Evolutionary conservation across 2,888 invertebrate species (phyloP).

Genomic region (Scotopteryx bipunctaria): DNA sequence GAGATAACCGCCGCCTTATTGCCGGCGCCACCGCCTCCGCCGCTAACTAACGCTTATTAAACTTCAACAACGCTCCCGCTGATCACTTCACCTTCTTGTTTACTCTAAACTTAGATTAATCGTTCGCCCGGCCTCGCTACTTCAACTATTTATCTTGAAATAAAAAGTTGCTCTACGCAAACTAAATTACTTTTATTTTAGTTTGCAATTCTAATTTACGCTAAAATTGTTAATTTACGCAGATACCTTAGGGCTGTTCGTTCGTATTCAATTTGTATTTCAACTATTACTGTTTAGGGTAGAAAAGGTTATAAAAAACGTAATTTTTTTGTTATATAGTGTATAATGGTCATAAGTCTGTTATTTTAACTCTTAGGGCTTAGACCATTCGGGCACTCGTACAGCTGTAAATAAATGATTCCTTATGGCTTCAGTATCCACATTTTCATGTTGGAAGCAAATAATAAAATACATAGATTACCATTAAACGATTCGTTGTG

Average conservation of each 20-base stretch:
- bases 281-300: too few species aligned
- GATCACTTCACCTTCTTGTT: slow-evolving; percentile 82
- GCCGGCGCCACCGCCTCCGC: slow-evolving; percentile 60
- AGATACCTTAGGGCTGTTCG: slow-evolving; percentile 1
- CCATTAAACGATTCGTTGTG: slow-evolving; percentile 46
- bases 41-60: slow-evolving; percentile 82
- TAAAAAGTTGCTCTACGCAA: slow-evolving; percentile 43
- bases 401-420: not conserved
- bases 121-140: slow-evolving; percentile 63
- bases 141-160: slow-evolving; percentile 63
- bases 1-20: slow-evolving; percentile 77
- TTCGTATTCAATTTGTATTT: not conserved
- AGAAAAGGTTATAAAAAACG: too few species aligned
- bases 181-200: slow-evolving; percentile 32
- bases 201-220: slow-evolving; percentile 32
- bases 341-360: too few species aligned
- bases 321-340: too few species aligned
- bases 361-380: too few species aligned
- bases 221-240: slow-evolving; percentile 24
- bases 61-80: slow-evolving; percentile 79
- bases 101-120: slow-evolving; percentile 82
- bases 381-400: not conserved
- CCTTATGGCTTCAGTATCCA: slow-evolving; percentile 3
- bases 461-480: slow-evolving; percentile 49
- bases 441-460: slow-evolving; percentile 44